These are phyloP conservation scores for Drosophila barbarae DNA, from an alignment of 2,888 invertebrate species.

Conservation along the genomic window DNA sequence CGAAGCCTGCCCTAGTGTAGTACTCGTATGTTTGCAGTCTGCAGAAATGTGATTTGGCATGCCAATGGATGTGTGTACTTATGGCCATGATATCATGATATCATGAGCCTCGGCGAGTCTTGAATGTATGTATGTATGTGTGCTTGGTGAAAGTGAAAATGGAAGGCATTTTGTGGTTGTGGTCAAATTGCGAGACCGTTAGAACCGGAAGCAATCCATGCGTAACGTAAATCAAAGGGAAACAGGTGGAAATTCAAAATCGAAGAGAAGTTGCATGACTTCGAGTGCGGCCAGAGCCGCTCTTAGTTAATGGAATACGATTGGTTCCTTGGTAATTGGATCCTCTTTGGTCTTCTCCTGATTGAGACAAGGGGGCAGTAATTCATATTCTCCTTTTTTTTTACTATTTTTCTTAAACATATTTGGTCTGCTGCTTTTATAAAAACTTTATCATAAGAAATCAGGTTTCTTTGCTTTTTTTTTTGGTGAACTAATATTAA, in stretches of 20 bases:
- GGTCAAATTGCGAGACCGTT: slow-evolving; percentile 32
- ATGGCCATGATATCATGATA: not conserved
- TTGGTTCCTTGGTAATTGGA: not conserved
- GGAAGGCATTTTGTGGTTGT: slow-evolving; percentile 10
- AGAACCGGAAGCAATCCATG: slow-evolving; percentile 56
- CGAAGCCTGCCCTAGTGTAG: slow-evolving; percentile 8
- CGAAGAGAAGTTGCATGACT: slow-evolving; percentile 38
- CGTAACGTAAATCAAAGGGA: slow-evolving; percentile 42
- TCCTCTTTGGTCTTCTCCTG: not conserved
- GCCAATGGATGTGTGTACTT: slow-evolving; percentile 3
- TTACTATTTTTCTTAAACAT: not conserved
- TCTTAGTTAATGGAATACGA: not conserved
- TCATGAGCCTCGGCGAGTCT: not conserved
- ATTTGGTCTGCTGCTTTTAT: not conserved
- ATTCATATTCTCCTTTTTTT: not conserved
- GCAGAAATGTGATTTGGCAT: slow-evolving; percentile 16
- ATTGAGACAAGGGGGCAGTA: not conserved
- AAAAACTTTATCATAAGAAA: not conserved
- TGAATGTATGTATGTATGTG: slow-evolving; percentile 11
- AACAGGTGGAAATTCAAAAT: slow-evolving; percentile 31
- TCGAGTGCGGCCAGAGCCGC: slow-evolving; percentile 8
- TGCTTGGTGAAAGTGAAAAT: not conserved
- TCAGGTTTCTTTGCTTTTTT: not conserved
- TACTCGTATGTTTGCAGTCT: not conserved
- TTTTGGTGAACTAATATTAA: not conserved